Evolutionary conservation across 2,113 vertebrate genomes (phyloP).

Genomic region (Hydrolagus affinis): DNA sequence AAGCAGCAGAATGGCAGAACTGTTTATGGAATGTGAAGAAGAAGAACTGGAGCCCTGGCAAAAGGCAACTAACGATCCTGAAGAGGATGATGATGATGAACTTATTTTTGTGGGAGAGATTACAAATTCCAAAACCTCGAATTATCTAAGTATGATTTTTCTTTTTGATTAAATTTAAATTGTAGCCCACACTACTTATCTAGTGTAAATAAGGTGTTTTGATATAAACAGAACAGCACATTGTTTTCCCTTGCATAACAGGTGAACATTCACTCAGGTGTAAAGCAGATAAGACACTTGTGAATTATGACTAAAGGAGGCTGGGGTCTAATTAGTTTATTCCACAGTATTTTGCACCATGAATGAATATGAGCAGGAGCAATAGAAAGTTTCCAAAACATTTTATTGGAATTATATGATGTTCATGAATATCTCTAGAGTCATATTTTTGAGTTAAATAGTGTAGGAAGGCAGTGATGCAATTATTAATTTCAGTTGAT

Average conservation of each 20-base stretch:
- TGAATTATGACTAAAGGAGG: background rate
- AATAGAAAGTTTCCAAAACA: background rate
- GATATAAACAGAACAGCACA: background rate
- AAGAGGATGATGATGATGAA: constrained; percentile 76
- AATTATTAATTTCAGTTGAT: background rate
- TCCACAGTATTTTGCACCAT: background rate
- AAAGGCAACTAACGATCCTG: constrained; percentile 72
- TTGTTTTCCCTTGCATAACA: background rate
- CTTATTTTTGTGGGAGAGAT: constrained; percentile 94
- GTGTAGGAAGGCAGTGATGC: background rate
- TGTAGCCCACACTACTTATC: background rate
- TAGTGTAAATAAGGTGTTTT: background rate
- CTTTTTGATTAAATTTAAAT: background rate
- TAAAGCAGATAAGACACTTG: no score
- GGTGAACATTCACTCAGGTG: background rate
- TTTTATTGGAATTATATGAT: background rate
- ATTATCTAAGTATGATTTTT: constrained; percentile 54
- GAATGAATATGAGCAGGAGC: background rate
- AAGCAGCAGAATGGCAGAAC: constrained; percentile 78
- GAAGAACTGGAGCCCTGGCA: constrained; percentile 98
- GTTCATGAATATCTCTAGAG: background rate
- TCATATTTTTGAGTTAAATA: background rate
- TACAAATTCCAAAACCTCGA: constrained; percentile 65
- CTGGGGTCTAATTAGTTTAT: background rate
- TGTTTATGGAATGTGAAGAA: constrained; percentile 98